A percentile compares a stretch with the other conserved stretches of the same genome.
phyloP scores from a whole-genome alignment of 64 coral and sea anemone genomes.

The Pocillopora verrucosa region DNA sequence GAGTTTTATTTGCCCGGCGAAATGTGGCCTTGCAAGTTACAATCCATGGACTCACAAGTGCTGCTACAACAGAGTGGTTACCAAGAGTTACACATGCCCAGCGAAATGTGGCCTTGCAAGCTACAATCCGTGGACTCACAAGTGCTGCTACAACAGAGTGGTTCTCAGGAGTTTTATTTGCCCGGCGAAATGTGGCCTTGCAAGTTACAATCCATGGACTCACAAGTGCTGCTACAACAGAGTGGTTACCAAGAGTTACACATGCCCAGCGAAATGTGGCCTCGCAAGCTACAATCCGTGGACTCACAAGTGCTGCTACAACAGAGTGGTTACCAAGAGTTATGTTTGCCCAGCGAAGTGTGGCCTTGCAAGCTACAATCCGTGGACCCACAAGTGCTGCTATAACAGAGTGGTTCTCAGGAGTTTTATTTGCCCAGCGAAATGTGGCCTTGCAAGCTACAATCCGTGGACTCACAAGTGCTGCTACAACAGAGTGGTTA shows the following conservation, averaged over 20 bases:
- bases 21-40: neutral
- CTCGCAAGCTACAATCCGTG: neutral
- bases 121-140: neutral
- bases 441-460: no score
- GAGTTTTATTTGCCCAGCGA: no score
- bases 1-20: neutral
- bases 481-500: no score
- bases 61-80: neutral
- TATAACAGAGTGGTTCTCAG: neutral
- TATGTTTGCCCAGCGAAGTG: neutral
- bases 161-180: neutral
- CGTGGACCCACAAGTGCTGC: neutral
- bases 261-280: neutral
- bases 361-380: neutral
- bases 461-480: no score
- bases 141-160: neutral
- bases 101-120: neutral
- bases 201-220: neutral
- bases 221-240: neutral
- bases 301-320: neutral
- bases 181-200: neutral
- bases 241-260: neutral
- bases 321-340: neutral
- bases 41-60: neutral
- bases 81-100: neutral